Conservation (phyloP, 37 sponge, comb jelly and placozoan species). For the Corticium candelabrum region DNA sequence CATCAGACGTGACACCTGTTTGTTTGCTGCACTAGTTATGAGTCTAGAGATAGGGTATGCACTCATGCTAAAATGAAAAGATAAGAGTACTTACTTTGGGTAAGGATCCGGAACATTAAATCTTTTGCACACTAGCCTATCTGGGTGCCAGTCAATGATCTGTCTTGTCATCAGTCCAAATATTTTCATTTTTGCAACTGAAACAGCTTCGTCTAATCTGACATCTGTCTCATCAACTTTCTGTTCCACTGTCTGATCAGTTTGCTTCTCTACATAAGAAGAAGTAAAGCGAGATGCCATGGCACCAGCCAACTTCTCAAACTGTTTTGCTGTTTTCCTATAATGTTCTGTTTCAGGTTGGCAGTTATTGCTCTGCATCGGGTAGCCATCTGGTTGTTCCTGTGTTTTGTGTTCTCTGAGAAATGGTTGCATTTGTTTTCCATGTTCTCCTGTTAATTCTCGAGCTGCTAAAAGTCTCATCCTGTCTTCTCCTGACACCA, state of each 20-base stretch:
- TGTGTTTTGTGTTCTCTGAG: too few species aligned
- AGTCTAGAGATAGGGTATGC: too few species aligned
- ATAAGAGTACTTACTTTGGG: slow-evolving; percentile 44
- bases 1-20: too few species aligned
- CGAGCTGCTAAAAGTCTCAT: background rate
- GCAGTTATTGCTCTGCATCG: too few species aligned
- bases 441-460: too few species aligned
- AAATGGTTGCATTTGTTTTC: too few species aligned
- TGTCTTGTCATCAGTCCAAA: slow-evolving; percentile 70
- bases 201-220: background rate
- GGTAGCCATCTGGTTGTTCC: too few species aligned
- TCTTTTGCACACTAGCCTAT: slow-evolving; percentile 74
- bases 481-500: background rate
- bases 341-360: background rate
- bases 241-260: too few species aligned
- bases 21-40: too few species aligned
- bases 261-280: background rate
- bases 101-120: slow-evolving; percentile 93
- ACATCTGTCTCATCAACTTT: too few species aligned
- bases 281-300: background rate
- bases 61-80: too few species aligned
- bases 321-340: background rate
- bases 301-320: background rate
- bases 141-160: slow-evolving; percentile 84
- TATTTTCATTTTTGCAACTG: slow-evolving; percentile 39